Evolutionary conservation across 2,888 invertebrate genomes (phyloP).

Genomic region (Crepidodera aurea): DNA sequence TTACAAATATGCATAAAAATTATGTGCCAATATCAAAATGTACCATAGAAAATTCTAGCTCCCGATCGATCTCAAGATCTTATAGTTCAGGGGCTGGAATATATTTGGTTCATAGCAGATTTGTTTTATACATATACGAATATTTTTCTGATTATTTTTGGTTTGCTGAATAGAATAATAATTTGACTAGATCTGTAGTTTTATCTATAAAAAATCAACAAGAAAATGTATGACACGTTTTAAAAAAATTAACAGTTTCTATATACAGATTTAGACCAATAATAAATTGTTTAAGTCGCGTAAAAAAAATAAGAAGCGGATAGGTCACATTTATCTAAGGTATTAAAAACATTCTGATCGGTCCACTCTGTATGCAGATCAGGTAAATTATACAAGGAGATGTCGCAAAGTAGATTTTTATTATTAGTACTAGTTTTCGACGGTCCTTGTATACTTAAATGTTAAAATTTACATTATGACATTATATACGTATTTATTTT

Average conservation of each 20-base stretch:
- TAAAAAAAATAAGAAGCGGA: constrained; percentile 36
- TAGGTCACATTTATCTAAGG: constrained; percentile 24
- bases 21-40: not conserved
- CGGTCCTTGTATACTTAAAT: too few relatives aligned
- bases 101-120: too few relatives aligned
- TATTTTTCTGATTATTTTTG: constrained; percentile 16
- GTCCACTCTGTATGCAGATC: constrained; percentile 29
- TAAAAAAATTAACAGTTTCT: constrained; percentile 32
- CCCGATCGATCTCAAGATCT: too few relatives aligned
- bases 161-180: constrained; percentile 38
- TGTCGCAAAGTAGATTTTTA: not conserved
- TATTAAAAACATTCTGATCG: constrained; percentile 5
- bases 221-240: constrained; percentile 33
- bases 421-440: not conserved
- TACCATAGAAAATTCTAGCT: too few relatives aligned
- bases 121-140: not conserved
- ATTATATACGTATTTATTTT: too few relatives aligned
- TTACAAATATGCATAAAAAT: not conserved
- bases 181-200: constrained; percentile 42
- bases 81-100: too few relatives aligned
- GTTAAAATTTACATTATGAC: too few relatives aligned
- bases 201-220: constrained; percentile 40
- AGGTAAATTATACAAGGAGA: constrained; percentile 1
- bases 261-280: constrained; percentile 32
- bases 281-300: constrained; percentile 25